phyloP scores from a whole-genome alignment of 2,888 invertebrate genomes.

The Cosmorhoe ocellata region DNA sequence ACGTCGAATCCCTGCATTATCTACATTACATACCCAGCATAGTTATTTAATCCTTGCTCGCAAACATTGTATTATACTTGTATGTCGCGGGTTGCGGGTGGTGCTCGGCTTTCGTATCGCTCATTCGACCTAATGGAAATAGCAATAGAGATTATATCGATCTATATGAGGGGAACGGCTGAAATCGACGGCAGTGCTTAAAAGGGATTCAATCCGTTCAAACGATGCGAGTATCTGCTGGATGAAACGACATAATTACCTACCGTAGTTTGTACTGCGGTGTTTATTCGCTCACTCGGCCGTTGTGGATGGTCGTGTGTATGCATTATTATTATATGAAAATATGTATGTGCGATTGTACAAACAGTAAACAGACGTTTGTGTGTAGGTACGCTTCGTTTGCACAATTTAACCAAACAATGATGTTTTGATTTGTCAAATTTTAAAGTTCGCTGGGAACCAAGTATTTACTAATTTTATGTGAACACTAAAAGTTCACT shows the following conservation, averaged over 20 bases:
- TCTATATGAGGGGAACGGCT: constrained; percentile 45
- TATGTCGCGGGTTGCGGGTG: constrained; percentile 47
- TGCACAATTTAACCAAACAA: constrained; percentile 11
- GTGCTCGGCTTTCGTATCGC: constrained; percentile 41
- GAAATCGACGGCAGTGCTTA: constrained; percentile 63
- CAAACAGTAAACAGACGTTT: constrained; percentile 13
- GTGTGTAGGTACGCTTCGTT: constrained; percentile 2
- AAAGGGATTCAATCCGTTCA: constrained; percentile 67
- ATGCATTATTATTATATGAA: constrained; percentile 27
- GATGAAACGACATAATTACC: constrained; percentile 58
- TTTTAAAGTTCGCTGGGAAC: constrained; percentile 1
- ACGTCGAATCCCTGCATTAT: constrained; percentile 76
- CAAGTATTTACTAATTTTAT: background rate
- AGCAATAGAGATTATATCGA: constrained; percentile 63
- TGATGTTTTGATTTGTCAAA: constrained; percentile 15
- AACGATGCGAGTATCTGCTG: constrained; percentile 61
- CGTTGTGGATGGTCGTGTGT: constrained; percentile 33
- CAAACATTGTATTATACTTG: constrained; percentile 55
- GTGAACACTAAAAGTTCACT: no score
- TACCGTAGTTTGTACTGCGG: constrained; percentile 44
- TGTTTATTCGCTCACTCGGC: constrained; percentile 42
- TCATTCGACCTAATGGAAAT: constrained; percentile 60
- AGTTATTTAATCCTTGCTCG: constrained; percentile 77
- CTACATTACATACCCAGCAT: constrained; percentile 74
- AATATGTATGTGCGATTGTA: constrained; percentile 17